These are phyloP conservation scores for Azemiops feae DNA, from an alignment of 2,113 vertebrate genomes.

Conservation along the genomic window DNA sequence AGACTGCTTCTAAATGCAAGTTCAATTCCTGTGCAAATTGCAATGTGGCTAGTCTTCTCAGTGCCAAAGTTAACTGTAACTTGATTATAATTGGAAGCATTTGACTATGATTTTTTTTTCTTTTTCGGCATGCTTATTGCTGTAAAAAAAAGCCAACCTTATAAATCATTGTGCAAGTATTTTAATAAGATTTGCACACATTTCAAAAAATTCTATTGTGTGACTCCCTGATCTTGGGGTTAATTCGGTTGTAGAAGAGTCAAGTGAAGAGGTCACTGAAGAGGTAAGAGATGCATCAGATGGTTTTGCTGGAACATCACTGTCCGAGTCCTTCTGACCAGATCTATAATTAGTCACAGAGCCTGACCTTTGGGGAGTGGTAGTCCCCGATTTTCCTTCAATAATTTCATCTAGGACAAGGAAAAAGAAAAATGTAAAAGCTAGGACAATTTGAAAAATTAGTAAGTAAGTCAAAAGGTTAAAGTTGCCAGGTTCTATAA, in stretches of 20 bases:
- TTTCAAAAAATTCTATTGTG: constrained; percentile 98
- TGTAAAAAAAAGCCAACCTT: constrained; percentile 80
- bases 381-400: constrained; percentile 89
- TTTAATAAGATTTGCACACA: constrained; percentile 99
- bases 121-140: constrained; percentile 94
- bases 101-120: constrained; percentile 74
- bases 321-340: constrained; percentile 84
- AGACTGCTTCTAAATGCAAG: constrained; percentile 51
- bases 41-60: constrained; percentile 75
- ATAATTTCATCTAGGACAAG: constrained; percentile 82
- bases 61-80: constrained; percentile 73
- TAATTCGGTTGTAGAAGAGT: constrained; percentile 81
- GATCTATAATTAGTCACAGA: constrained; percentile 88
- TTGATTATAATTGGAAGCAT: constrained; percentile 82
- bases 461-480: neutral
- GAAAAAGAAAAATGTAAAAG: neutral
- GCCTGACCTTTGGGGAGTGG: constrained; percentile 90
- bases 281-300: constrained; percentile 86
- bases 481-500: neutral
- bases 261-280: constrained; percentile 88
- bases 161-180: constrained; percentile 92
- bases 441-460: neutral
- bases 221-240: constrained; percentile 92
- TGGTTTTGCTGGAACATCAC: constrained; percentile 75
- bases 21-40: constrained; percentile 67